These are phyloP conservation scores for Sturmia bella DNA, from an alignment of 2,888 invertebrate genomes.

Conservation along the genomic window DNA sequence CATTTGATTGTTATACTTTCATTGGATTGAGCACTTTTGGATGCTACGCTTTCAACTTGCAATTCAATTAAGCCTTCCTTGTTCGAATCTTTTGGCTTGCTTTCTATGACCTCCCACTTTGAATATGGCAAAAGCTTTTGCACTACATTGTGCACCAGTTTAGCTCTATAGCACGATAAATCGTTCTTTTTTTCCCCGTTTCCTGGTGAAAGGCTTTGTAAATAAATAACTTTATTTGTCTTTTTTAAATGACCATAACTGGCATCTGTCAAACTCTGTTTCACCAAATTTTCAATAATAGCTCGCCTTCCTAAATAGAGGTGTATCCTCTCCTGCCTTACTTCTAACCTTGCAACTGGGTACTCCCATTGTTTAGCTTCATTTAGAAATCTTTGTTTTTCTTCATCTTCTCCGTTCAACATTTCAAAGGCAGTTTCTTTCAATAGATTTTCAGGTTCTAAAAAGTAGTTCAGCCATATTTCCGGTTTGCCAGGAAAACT, in stretches of 20 bases:
- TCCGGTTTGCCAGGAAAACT: slow-evolving; percentile 84
- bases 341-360: slow-evolving; percentile 70
- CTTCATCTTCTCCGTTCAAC: slow-evolving; percentile 44
- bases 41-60: slow-evolving; percentile 70
- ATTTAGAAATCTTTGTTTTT: slow-evolving; percentile 67
- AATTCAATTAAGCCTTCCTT: slow-evolving; percentile 64
- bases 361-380: slow-evolving; percentile 72
- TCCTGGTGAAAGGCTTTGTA: slow-evolving; percentile 22
- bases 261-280: slow-evolving; percentile 70
- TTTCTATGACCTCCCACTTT: slow-evolving; percentile 72
- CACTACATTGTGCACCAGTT: slow-evolving; percentile 71
- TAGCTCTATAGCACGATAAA: slow-evolving; percentile 74
- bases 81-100: not conserved
- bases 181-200: slow-evolving; percentile 39
- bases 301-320: slow-evolving; percentile 73
- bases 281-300: slow-evolving; percentile 71
- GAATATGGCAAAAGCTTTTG: slow-evolving; percentile 73
- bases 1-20: slow-evolving; percentile 78
- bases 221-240: slow-evolving; percentile 15
- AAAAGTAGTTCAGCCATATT: slow-evolving; percentile 84
- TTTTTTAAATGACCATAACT: slow-evolving; percentile 67
- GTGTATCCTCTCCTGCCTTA: slow-evolving; percentile 73
- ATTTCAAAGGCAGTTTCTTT: slow-evolving; percentile 56
- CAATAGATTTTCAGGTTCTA: slow-evolving; percentile 48
- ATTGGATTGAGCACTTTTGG: slow-evolving; percentile 8